These are phyloP conservation scores for Megatriorchis doriae DNA, from an alignment of 2,113 vertebrate species.

Conservation along the genomic window DNA sequence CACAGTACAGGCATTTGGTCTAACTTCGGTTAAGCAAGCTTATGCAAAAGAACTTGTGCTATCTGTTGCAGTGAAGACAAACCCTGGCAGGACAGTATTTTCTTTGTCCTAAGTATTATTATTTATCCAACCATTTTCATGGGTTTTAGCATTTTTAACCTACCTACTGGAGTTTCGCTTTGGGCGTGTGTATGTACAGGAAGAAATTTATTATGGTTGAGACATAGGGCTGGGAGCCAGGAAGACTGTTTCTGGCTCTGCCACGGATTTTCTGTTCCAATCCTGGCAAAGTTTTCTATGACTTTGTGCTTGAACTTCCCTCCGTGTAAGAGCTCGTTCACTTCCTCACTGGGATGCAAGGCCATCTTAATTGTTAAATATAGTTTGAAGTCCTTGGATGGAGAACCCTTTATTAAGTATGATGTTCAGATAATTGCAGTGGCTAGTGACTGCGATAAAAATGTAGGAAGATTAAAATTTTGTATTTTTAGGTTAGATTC, in stretches of 20 bases:
- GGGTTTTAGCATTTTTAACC: neutral
- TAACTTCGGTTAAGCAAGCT: neutral
- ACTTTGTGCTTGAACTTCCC: neutral
- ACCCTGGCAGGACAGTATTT: neutral
- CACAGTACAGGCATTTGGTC: neutral
- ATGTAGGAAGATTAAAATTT: neutral
- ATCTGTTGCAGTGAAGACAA: neutral
- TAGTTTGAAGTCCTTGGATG: neutral
- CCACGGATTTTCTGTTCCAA: neutral
- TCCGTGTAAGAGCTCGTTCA: rapidly evolving
- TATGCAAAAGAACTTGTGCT: neutral
- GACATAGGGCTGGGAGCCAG: neutral
- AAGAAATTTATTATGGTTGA: neutral
- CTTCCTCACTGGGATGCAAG: neutral
- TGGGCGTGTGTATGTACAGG: neutral
- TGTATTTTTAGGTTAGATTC: neutral
- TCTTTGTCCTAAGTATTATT: neutral
- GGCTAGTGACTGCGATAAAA: neutral
- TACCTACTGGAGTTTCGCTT: neutral
- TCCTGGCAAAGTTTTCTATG: neutral
- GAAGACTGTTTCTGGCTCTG: neutral
- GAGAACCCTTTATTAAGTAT: neutral
- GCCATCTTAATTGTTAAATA: neutral
- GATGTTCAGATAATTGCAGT: neutral
- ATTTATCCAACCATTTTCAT: neutral